Base-by-base conservation (phyloP, 1,140 invertebrate genomes). In the Eurosta solidaginis region DNA sequence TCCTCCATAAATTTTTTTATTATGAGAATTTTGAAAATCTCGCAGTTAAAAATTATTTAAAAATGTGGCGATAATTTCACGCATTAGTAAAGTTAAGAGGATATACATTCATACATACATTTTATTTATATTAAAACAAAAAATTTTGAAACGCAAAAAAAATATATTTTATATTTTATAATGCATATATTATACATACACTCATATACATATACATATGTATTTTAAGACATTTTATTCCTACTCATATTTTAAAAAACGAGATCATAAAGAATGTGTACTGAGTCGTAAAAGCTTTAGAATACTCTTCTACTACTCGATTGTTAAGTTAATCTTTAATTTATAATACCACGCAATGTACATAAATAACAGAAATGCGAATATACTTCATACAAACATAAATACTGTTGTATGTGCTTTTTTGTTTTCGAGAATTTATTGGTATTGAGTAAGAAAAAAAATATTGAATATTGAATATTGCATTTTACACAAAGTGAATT, bases 61-160 rank as follows among this genome's bases (percentile, higher is more conserved):
- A 63, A 63, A n/a, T 36, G 29, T 63, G 54, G 27, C 20, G 36
- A n/a, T n/a, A 63, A 63, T 17, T 36, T n/a, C 54, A 63, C 36
- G 36, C 29, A 29, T 47, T 17, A 25, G n/a, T 59, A 59, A 12
- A 59, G 27, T 59, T 59, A 59, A 59, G 54, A 29, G 29, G 54
- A 59, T 59, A 68, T 68, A 68, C 59, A 40, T 63, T 29, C 25
- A 63, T 40, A 33, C 33, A 68, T 52, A 52, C n/a, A 25, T 52
- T 22, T 22, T 14, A 17, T 52, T 52, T 12, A 54, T 29, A 27
- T 20, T 25, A 54, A 54, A 29, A 54, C 22, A 54, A 54, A 49
- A 49, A 49, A 49, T 17, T 3, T 3, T 17, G 10, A 17, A 49
- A 54, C 22, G 22, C 20, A 54, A 10, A 27, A 2, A 7, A 27